Conservation (phyloP, 2,797 vertebrate species). For the Graptemys geographica region DNA sequence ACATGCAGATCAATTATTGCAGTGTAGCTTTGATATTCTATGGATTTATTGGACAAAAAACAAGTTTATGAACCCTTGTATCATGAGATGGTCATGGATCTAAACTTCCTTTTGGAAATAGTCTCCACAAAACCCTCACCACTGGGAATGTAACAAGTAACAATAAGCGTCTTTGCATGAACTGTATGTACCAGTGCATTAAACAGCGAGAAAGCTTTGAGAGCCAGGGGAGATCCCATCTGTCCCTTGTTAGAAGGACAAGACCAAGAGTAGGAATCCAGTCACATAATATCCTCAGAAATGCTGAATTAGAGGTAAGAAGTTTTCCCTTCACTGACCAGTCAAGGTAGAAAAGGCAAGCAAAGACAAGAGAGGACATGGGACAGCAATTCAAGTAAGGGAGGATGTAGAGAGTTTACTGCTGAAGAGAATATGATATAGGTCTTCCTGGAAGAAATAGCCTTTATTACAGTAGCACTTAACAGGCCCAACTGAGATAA, state of each 20-base stretch:
- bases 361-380: background rate
- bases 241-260: background rate
- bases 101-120: background rate
- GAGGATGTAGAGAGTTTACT: background rate
- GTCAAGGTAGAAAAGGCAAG: background rate
- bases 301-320: background rate
- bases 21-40: background rate
- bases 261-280: background rate
- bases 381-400: background rate
- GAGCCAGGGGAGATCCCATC: rapidly evolving
- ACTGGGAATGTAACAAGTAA: background rate
- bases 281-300: background rate
- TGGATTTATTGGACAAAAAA: background rate
- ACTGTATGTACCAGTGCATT: background rate
- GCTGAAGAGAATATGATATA: background rate
- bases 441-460: slow-evolving; percentile 2
- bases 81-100: background rate
- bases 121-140: background rate
- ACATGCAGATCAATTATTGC: background rate
- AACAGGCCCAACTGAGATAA: background rate
- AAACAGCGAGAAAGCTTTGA: background rate
- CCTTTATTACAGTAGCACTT: background rate
- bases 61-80: background rate
- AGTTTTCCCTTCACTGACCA: background rate
- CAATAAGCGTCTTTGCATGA: rapidly evolving